phyloP scores from a whole-genome alignment of 1,140 invertebrate species.

The Venustaconcha ellipsiformis region DNA sequence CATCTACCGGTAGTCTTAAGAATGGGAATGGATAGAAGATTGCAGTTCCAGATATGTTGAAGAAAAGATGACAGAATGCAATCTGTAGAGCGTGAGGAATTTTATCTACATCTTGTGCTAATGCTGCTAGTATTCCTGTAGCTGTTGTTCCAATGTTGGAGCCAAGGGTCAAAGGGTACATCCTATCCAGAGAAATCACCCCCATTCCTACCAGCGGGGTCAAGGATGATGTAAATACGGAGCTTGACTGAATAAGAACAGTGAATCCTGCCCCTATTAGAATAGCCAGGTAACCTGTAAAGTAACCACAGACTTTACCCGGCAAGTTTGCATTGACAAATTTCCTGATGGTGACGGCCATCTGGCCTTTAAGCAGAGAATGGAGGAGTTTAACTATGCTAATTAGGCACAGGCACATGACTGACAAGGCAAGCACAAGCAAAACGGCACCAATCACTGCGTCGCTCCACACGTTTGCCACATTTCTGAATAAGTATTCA shows the following conservation, averaged over 20 bases:
- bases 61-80: slow-evolving; percentile 65
- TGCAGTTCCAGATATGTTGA: slow-evolving; percentile 69
- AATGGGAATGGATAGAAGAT: slow-evolving; percentile 76
- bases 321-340: slow-evolving; percentile 73
- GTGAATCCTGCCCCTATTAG: slow-evolving; percentile 73
- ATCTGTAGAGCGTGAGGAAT: slow-evolving; percentile 57
- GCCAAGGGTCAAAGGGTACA: slow-evolving; percentile 75
- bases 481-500: slow-evolving; percentile 2
- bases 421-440: slow-evolving; percentile 70
- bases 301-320: slow-evolving; percentile 64
- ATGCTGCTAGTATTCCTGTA: slow-evolving; percentile 72
- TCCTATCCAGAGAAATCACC: slow-evolving; percentile 73
- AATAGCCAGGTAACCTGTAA: slow-evolving; percentile 74
- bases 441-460: slow-evolving; percentile 69
- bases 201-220: slow-evolving; percentile 76
- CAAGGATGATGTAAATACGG: slow-evolving; percentile 75
- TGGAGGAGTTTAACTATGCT: slow-evolving; percentile 75
- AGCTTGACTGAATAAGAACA: slow-evolving; percentile 75
- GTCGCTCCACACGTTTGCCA: slow-evolving; percentile 62
- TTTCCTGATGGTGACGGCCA: slow-evolving; percentile 71
- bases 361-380: slow-evolving; percentile 69
- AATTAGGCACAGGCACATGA: slow-evolving; percentile 73
- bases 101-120: slow-evolving; percentile 65
- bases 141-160: slow-evolving; percentile 76
- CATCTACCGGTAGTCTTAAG: slow-evolving; percentile 71